phyloP scores from a whole-genome alignment of 2,113 vertebrate genomes.

The Urocitellus parryii region DNA sequence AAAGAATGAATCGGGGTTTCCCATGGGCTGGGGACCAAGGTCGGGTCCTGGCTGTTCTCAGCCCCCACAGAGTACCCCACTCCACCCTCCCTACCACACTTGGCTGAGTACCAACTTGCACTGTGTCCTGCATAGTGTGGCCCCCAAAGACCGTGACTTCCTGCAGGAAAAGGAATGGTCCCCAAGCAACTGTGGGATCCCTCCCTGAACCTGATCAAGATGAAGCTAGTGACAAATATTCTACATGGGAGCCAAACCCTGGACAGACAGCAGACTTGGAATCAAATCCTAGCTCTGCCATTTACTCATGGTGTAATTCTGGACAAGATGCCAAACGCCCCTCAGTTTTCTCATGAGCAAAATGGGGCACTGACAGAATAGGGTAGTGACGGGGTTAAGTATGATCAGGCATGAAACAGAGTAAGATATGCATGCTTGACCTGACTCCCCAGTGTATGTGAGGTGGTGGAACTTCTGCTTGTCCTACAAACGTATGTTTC shows the following conservation, averaged over 20 bases:
- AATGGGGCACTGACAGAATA: not conserved
- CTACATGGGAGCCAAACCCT: not conserved
- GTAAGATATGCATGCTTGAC: not conserved
- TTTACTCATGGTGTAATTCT: not conserved
- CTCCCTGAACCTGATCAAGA: not conserved
- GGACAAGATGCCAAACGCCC: not conserved
- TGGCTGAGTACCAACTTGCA: not conserved
- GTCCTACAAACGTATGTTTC: not conserved
- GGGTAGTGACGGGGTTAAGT: not conserved
- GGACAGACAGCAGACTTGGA: not conserved
- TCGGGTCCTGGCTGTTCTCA: not conserved
- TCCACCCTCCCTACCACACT: not conserved
- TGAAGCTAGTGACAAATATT: not conserved
- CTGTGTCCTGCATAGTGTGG: not conserved
- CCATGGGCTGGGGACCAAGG: no score
- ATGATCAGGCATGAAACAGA: not conserved
- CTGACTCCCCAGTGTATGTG: not conserved
- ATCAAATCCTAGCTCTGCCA: not conserved
- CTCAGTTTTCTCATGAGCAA: constrained; percentile 9
- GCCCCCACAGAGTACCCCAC: accelerated
- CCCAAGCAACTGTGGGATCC: not conserved
- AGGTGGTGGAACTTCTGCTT: not conserved
- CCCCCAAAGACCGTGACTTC: not conserved
- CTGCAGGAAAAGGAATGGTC: not conserved
- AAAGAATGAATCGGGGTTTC: not conserved